Base-by-base conservation (phyloP, 2,888 invertebrate species). In the Phaedon cochleariae region DNA sequence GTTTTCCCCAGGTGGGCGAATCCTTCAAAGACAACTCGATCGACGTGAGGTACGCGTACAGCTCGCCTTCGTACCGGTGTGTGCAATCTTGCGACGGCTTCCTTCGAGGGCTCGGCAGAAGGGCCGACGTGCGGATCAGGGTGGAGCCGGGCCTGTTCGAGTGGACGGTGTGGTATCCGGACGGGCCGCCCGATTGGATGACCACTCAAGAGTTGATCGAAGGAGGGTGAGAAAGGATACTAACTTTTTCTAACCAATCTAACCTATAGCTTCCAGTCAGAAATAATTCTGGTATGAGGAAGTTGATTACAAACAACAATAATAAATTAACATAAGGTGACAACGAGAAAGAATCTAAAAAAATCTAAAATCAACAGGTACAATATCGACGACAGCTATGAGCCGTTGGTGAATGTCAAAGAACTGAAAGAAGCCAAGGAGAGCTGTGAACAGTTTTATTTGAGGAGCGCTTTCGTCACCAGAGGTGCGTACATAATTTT, bases 121-220 rank as follows among this genome's bases (percentile, higher is more conserved):
- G 84, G 22, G 85, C 87, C 0, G 85, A 89, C 3, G 81, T 92
- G 31, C 88, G 89, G 72, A 88, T 96, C 22, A 88, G 87, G 74
- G 86, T 98, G 15, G 98, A 98, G 80, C 96, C 96, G 0, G 95
- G 94, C 0, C 84, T 98, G 45, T 98, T 97, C 83, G 98, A 98
- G 83, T 98, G 93, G 93, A 87, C 95, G 78, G 90, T 91, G 31
- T 97, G 97, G 97, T 95, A 96, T 82, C 87, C 89, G 0, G 91
- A 91, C 64, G 90, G 90, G 0, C 84, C 89, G 76, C 94, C 94
- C 2, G 87, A 89, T 18, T 96, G 94, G 89, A 90, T 96, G 88
- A 90, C 89, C 0, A 85, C 86, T 0, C 85, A 87, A 0, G 96
- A 96, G 79, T 83, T 96, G 4, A 84, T 85, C 15, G 86, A 87